Evolutionary conservation across 2,888 invertebrate species (phyloP), one percentile per base, ranked within the genome.

Genomic region (Asteroscopus sphinx): DNA sequence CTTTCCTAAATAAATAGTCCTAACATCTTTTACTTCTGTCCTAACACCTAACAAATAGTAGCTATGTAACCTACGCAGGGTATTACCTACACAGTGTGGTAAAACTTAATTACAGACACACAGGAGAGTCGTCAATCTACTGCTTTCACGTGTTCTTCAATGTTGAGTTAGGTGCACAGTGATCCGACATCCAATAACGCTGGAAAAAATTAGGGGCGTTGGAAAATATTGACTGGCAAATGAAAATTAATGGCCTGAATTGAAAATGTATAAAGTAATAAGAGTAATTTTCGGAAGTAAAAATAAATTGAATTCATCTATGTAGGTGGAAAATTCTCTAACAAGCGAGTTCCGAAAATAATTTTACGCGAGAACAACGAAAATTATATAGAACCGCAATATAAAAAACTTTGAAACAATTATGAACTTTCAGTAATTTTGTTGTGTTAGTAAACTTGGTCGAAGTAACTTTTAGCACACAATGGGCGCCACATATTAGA

Each of bases 111-210:
- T 85, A 83, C 73, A 47, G 60, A 73, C 55, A 64, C 89, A 76
- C 89, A 62, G 76, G 88, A 88, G 89, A 77, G 70, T 73, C 83
- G 83, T 90, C 79, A 68, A 82, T 92, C 88, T 83, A 60, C 73
- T 76, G 71, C 51, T 78, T 90, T 82, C 91, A 91, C 92, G 90
- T 91, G 91, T 77, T 77, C 80, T 68, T 74, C 60, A 61, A 81
- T 84, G 85, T 82, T 82, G 82, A 85, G 80, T 82, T 79, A 83
- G 75, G 69, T 73, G 74, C 74, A 80, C 77, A 70, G 66, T 75
- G 77, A 66, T 63, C 68, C 62, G 42, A 70, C 58, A 46, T 58
- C 74, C 76, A 76, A 73, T 76, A 81, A 80, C 68, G 73, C 73
- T 66, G 73, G 71, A 76, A 72, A 76, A 74, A 77, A 77, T 69